Percentiles rank a stretch among this genome's conserved stretches.
phyloP scores from a whole-genome alignment of 2,888 invertebrate genomes.

The Conomelus anceps region DNA sequence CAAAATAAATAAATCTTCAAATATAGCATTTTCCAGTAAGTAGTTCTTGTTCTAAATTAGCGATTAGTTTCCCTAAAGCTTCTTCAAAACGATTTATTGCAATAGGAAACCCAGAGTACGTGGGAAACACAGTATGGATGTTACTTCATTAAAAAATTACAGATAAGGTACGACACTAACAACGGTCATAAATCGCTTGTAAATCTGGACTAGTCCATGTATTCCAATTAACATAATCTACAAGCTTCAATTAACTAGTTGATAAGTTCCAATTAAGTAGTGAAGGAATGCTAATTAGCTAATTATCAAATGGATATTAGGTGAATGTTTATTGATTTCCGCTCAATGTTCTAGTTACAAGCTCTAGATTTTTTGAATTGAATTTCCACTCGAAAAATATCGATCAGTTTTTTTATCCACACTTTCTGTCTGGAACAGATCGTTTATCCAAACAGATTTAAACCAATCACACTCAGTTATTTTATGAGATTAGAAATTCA shows the following conservation, averaged over 20 bases:
- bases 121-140: neutral
- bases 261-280: neutral
- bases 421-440: too few relatives aligned
- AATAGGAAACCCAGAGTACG: neutral
- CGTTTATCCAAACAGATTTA: too few relatives aligned
- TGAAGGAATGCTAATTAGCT: neutral
- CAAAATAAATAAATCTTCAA: neutral
- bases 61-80: neutral
- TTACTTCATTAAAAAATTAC: neutral
- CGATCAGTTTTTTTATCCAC: too few relatives aligned
- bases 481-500: too few relatives aligned
- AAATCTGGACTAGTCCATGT: neutral
- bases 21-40: neutral
- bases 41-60: neutral
- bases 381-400: neutral
- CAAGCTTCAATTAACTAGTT: neutral
- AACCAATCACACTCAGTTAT: too few relatives aligned
- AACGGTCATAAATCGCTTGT: neutral
- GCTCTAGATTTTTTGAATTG: neutral
- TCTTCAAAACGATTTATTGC: neutral
- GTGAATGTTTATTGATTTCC: neutral
- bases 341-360: neutral
- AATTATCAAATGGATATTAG: neutral
- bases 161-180: neutral
- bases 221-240: neutral